phyloP scores from a whole-genome alignment of 2,797 vertebrate species.

The Myotis planiceps region DNA sequence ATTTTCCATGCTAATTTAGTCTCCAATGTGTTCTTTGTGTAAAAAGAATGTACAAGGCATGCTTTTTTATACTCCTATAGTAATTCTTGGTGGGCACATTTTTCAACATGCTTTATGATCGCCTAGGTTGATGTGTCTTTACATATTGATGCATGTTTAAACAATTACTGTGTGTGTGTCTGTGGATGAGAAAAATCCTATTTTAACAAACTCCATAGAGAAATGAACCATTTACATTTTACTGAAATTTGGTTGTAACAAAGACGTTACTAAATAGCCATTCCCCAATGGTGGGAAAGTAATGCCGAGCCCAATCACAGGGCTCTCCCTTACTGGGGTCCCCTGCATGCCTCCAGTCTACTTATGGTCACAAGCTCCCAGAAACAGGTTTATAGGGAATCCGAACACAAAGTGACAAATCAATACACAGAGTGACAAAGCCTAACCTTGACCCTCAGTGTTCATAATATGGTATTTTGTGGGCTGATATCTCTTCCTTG shows the following conservation, averaged over 20 bases:
- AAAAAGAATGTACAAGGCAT: constrained; percentile 68
- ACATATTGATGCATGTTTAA: constrained; percentile 72
- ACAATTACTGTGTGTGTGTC: constrained; percentile 64
- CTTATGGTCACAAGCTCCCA: neutral
- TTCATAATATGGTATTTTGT: neutral
- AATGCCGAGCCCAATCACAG: neutral
- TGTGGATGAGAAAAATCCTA: constrained; percentile 56
- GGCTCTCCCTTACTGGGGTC: neutral
- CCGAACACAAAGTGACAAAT: neutral
- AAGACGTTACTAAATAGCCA: constrained; percentile 51
- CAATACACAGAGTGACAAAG: neutral
- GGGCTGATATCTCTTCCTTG: neutral
- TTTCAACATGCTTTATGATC: constrained; percentile 73
- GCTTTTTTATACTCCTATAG: constrained; percentile 55
- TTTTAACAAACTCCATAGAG: constrained; percentile 64
- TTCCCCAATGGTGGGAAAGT: neutral
- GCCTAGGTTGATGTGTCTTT: constrained; percentile 64
- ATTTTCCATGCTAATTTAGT: constrained; percentile 80
- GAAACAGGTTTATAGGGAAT: neutral
- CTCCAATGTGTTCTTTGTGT: constrained; percentile 75
- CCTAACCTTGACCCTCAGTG: neutral
- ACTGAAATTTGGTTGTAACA: constrained; percentile 55
- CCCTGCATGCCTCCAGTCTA: neutral
- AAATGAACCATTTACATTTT: constrained; percentile 66
- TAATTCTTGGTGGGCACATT: constrained; percentile 75